phyloP scores from a whole-genome alignment of 2,888 invertebrate genomes.

The Anoplius nigerrimus region DNA sequence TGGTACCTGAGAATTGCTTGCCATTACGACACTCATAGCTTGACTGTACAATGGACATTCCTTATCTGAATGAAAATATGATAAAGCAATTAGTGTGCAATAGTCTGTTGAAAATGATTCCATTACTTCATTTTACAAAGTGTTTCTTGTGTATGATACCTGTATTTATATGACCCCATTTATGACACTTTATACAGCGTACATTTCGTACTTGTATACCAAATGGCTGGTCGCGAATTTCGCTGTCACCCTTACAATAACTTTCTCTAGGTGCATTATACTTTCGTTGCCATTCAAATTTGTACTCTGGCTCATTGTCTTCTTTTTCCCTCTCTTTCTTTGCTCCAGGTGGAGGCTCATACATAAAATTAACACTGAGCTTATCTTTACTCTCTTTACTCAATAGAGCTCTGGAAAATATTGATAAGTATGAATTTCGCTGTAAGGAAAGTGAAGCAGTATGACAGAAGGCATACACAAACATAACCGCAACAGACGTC shows the following conservation, averaged over 20 bases:
- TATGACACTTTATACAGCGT: conserved; percentile 98
- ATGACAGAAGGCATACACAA: conserved; percentile 18
- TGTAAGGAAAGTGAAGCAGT: too few species aligned
- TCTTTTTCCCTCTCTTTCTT: conserved; percentile 94
- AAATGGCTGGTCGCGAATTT: conserved; percentile 98
- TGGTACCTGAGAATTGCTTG: conserved; percentile 78
- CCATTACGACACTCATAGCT: conserved; percentile 88
- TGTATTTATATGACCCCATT: conserved; percentile 99
- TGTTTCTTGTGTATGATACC: conserved; percentile 72
- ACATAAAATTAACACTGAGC: conserved; percentile 98
- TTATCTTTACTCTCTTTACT: conserved; percentile 99
- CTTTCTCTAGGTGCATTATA: conserved; percentile 99
- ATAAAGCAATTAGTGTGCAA: not conserved
- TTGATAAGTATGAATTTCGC: too few species aligned
- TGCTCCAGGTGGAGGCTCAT: conserved; percentile 98
- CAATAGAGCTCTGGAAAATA: conserved; percentile 85
- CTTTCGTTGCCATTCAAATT: conserved; percentile 99
- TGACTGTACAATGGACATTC: conserved; percentile 96
- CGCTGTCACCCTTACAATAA: conserved; percentile 97
- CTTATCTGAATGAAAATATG: conserved; percentile 80
- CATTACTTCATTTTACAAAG: not conserved
- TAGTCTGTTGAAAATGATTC: conserved; percentile 6
- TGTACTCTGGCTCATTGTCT: conserved; percentile 96
- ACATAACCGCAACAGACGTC: too few species aligned
- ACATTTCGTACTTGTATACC: conserved; percentile 98